Base-by-base conservation (phyloP, 2,113 vertebrate genomes). In the Arothron firmamentum region DNA sequence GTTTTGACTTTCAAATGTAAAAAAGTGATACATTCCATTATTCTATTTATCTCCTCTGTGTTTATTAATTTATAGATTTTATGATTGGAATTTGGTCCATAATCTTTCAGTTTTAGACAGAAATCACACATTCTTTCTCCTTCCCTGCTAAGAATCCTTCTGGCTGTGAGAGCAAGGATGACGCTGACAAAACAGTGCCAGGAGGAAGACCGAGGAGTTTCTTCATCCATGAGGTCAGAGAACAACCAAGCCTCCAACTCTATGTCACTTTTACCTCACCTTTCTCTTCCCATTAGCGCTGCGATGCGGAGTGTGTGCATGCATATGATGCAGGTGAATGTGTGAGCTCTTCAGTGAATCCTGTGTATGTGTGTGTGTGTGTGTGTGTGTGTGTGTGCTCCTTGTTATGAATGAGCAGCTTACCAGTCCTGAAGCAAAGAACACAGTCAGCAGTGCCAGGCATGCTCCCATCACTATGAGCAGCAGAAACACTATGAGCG, bases 391-490 rank as follows among this genome's bases (percentile, higher is more conserved):
- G 28, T 67, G 23, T 51, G 16, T 54, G 4, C 49, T 13, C 4
- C 52, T 13, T 43, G 53, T 56, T 78, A 59, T 77, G 55, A 70
- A 63, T 70, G 58, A 77, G 51, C 20, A 62, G 85, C 96, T 97
- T 92, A 97, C 96, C 96, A 97, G 91, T 82, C 94, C 94, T 46
- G 94, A 94, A 84, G 94, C 96, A 90, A 98, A 98, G 92, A 98
- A 98, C 73, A 98, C 94, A 69, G 91, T 93, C 56, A 98, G 93
- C 70, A 98, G 90, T 80, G 96, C 94, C 77, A 98, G 86, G 86
- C 95, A 98, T 83, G 96, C 91, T 87, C 95, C 94, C 93, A 97
- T 97, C 77, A 98, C 94, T 88, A 98, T 97, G 80, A 98, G 93
- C 77, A 98, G 93, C 89, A 98, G 88, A 81, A 98, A 98, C 76